phyloP scores from a whole-genome alignment of 2,888 invertebrate species.

The Electrophaes corylata region DNA sequence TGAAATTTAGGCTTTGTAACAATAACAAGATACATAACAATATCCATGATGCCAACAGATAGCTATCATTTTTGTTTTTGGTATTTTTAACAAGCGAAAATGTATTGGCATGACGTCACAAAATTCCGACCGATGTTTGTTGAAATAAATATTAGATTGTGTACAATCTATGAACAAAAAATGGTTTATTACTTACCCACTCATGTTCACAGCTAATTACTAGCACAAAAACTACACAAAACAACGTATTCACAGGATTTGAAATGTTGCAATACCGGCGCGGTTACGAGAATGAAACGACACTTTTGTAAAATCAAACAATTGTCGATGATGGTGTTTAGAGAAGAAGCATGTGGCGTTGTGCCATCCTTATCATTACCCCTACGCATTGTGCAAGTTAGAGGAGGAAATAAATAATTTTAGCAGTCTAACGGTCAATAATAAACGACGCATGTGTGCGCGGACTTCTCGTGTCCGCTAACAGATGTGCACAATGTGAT shows the following conservation, averaged over 20 bases:
- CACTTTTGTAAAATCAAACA: constrained; percentile 7
- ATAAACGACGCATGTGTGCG: constrained; percentile 8
- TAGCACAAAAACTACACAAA: constrained; percentile 12
- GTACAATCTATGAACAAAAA: constrained; percentile 9
- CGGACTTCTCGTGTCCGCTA: constrained; percentile 5
- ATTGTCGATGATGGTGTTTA: constrained; percentile 5
- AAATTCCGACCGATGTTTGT: constrained; percentile 9
- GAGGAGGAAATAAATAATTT: constrained; percentile 7
- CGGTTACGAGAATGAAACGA: constrained; percentile 10
- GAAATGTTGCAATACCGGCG: constrained; percentile 6
- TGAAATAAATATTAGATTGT: constrained; percentile 8
- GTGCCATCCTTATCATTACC: constrained; percentile 8
- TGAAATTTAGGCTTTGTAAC: constrained; percentile 9
- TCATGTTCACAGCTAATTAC: constrained; percentile 9
- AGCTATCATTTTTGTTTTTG: constrained; percentile 8
- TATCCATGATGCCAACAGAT: constrained; percentile 8
- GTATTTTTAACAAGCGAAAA: constrained; percentile 11
- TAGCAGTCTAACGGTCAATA: constrained; percentile 4
- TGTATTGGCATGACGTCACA: constrained; percentile 9
- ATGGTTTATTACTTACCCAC: constrained; percentile 11
- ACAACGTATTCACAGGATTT: constrained; percentile 9
- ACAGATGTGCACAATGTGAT: constrained; percentile 2
- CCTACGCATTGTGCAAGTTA: constrained; percentile 11
- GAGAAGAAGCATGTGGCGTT: constrained; percentile 1
- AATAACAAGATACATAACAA: constrained; percentile 6